A percentile compares a stretch with the other conserved stretches of the same genome.
Conservation (phyloP, 53 echinoderm and acorn worm species). For the Paracentrotus lividus region DNA sequence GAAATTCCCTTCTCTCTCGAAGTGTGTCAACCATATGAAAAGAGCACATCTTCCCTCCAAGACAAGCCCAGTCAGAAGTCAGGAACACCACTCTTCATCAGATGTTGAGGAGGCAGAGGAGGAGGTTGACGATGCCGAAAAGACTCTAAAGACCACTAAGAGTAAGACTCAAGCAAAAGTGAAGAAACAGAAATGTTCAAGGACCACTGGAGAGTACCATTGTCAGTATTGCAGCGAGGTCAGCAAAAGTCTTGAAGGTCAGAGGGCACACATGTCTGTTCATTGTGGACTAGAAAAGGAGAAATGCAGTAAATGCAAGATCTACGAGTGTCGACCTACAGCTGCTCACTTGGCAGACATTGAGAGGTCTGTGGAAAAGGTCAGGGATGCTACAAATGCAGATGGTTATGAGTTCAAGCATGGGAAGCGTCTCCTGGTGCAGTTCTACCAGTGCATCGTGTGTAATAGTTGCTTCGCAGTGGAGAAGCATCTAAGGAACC, state of each 20-base stretch:
- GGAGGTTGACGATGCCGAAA: neutral
- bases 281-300: conserved; percentile 20
- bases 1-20: neutral
- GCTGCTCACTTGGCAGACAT: conserved; percentile 6
- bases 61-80: neutral
- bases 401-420: no score
- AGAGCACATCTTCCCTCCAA: neutral
- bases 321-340: neutral
- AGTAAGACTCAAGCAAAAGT: neutral
- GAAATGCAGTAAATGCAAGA: conserved; percentile 36
- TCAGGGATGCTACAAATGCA: neutral
- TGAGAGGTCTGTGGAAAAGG: conserved; percentile 28
- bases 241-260: neutral
- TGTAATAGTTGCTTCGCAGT: conserved; percentile 51
- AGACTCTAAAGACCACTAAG: neutral
- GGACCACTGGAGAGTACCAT: neutral
- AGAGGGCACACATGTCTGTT: conserved; percentile 2
- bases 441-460: conserved; percentile 49
- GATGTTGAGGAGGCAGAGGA: neutral
- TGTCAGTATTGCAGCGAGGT: conserved; percentile 45
- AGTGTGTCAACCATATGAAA: neutral
- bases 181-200: neutral
- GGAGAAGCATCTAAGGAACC: conserved; percentile 41
- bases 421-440: neutral
- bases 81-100: neutral